Evolutionary conservation across 2,797 vertebrate species (phyloP).

Genomic region (Sebastes matsubarae): DNA sequence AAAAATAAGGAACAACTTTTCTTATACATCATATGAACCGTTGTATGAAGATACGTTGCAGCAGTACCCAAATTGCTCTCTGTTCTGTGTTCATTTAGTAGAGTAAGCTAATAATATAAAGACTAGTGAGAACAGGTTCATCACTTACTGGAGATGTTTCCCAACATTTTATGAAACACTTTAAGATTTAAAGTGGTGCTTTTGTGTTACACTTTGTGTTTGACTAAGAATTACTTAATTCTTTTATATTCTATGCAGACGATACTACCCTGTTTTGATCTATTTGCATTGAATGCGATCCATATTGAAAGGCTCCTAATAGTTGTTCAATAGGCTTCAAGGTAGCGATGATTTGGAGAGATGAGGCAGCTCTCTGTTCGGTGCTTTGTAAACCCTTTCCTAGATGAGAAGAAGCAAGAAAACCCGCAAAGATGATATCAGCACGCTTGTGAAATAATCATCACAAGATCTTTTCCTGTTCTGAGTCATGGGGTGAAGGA

Average conservation of each 20-base stretch:
- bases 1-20: too few species aligned
- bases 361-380: conserved; percentile 51
- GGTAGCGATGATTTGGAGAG: conserved; percentile 7
- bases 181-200: too few species aligned
- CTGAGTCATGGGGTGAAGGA: conserved; percentile 62
- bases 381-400: conserved; percentile 68
- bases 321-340: conserved; percentile 8
- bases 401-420: conserved; percentile 65
- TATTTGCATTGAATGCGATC: not conserved
- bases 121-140: not conserved
- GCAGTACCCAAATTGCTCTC: not conserved
- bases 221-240: not conserved
- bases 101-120: not conserved
- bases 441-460: conserved; percentile 80
- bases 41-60: too few species aligned
- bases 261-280: not conserved
- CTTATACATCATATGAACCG: too few species aligned
- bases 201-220: too few species aligned
- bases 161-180: too few species aligned
- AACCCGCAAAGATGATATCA: conserved; percentile 73
- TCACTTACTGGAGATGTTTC: not conserved
- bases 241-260: conserved; percentile 1
- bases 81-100: not conserved
- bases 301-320: conserved; percentile 20
- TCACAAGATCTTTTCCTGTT: conserved; percentile 66